Conservation (phyloP, 2,888 invertebrate species). For the Apotomis turbidana region DNA sequence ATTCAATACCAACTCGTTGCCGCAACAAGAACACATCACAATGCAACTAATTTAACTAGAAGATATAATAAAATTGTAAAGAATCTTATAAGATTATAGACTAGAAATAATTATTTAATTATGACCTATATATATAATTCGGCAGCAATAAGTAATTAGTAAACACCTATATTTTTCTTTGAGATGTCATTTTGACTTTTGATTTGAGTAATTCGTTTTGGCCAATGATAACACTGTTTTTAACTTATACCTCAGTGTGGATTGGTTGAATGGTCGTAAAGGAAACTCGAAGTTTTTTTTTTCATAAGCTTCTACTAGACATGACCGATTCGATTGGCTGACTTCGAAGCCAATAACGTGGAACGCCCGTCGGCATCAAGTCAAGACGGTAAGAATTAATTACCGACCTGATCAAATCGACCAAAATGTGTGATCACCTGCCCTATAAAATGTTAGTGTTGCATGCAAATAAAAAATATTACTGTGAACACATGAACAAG, state of each 20-base stretch:
- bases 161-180: constrained; percentile 62
- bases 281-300: background rate
- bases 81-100: constrained; percentile 45
- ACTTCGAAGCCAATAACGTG: too few relatives aligned
- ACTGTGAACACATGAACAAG: too few relatives aligned
- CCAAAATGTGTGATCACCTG: too few relatives aligned
- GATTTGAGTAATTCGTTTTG: background rate
- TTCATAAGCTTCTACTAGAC: background rate
- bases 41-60: constrained; percentile 48
- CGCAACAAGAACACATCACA: constrained; percentile 80
- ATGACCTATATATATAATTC: constrained; percentile 66
- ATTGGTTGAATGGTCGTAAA: constrained; percentile 1
- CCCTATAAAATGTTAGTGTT: too few relatives aligned
- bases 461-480: too few relatives aligned
- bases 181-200: background rate
- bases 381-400: too few relatives aligned
- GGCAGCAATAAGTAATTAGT: constrained; percentile 56
- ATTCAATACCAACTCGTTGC: constrained; percentile 73
- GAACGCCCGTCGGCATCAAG: too few relatives aligned
- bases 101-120: constrained; percentile 49
- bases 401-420: too few relatives aligned
- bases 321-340: too few relatives aligned
- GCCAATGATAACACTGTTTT: constrained; percentile 16
- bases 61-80: constrained; percentile 39
- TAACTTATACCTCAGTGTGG: background rate